Evolutionary conservation across 2,888 invertebrate genomes (phyloP), one percentile per base, ranked within the genome.

Genomic region (Gibbula magus): DNA sequence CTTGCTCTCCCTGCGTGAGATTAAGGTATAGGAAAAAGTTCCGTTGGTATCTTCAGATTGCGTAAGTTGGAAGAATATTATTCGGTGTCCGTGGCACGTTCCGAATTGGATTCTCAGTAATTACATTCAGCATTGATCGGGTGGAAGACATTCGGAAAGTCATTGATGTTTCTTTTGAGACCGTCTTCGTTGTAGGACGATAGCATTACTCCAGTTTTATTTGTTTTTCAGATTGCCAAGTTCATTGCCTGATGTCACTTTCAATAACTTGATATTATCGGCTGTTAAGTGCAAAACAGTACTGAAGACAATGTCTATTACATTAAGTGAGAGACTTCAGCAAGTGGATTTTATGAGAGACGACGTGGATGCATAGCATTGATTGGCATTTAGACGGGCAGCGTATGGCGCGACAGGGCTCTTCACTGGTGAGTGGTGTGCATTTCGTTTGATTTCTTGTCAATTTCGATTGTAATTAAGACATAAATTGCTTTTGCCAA

Each of bases 381-480:
- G 61, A 61, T 61, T 61, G 61, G 61, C 61, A 29, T 16, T 25
- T 29, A 29, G 29, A 18, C 29, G 29, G 25, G 61, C 16, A 29
- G 22, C 29, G 8, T 13, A 29, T 25, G 61, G 61, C 61, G 61
- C 61, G 61, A 10, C 16, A 16, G 29, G 61, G 16, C 61, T n/a
- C 29, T 29, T 61, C 61, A 5, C 29, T 61, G 61, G 61, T 61
- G 29, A 61, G 61, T 61, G 61, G 61, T 61, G 18, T 61, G 61
- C n/a, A 25, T 61, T 61, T 61, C 61, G 29, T 61, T 29, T 61
- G 61, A 61, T 29, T 61, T 61, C 61, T 29, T 29, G 61, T 61
- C 61, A 29, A 22, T 61, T 61, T 61, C 61, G 61, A 61, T 61
- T 61, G 61, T 61, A 61, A 61, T 61, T 61, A 61, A 61, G 61